A percentile compares a stretch with the other conserved stretches of the same genome.
phyloP scores from a whole-genome alignment of 1,140 invertebrate genomes.

The Bemisia tabaci region DNA sequence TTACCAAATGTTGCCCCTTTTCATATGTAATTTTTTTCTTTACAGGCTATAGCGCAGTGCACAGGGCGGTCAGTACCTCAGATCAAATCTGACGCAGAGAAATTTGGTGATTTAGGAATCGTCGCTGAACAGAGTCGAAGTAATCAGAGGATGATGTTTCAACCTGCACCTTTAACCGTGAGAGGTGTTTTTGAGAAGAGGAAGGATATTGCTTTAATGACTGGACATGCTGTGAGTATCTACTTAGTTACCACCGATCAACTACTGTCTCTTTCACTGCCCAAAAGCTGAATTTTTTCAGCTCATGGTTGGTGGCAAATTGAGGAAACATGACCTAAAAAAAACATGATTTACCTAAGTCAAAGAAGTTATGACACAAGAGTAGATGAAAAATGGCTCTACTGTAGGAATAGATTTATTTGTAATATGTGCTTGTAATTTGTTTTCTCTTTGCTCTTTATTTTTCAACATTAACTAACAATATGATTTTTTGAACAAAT shows the following conservation, averaged over 20 bases:
- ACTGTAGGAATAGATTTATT: too few relatives aligned
- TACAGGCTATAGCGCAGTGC: conserved; percentile 68
- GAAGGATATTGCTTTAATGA: conserved; percentile 78
- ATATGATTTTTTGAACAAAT: too few relatives aligned
- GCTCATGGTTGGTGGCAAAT: too few relatives aligned
- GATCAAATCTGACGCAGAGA: conserved; percentile 66
- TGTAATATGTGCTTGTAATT: too few relatives aligned
- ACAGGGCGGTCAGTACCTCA: conserved; percentile 76
- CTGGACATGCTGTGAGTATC: conserved; percentile 53
- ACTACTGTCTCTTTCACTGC: too few relatives aligned
- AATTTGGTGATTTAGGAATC: conserved; percentile 79
- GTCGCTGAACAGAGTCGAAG: conserved; percentile 81
- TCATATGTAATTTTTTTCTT: neutral
- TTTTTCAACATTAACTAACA: too few relatives aligned
- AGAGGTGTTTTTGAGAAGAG: conserved; percentile 69
- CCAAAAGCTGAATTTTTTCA: conserved; percentile 2
- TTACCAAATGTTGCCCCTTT: neutral
- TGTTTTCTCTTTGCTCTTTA: too few relatives aligned
- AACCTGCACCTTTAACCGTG: conserved; percentile 49
- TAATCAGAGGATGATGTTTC: conserved; percentile 80
- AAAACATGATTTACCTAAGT: too few relatives aligned
- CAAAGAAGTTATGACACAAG: too few relatives aligned
- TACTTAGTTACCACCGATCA: too few relatives aligned
- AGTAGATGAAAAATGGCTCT: too few relatives aligned
- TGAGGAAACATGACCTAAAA: too few relatives aligned